These are phyloP conservation scores for Slavum lentiscoides DNA, from an alignment of 2,888 invertebrate species.

Conservation along the genomic window DNA sequence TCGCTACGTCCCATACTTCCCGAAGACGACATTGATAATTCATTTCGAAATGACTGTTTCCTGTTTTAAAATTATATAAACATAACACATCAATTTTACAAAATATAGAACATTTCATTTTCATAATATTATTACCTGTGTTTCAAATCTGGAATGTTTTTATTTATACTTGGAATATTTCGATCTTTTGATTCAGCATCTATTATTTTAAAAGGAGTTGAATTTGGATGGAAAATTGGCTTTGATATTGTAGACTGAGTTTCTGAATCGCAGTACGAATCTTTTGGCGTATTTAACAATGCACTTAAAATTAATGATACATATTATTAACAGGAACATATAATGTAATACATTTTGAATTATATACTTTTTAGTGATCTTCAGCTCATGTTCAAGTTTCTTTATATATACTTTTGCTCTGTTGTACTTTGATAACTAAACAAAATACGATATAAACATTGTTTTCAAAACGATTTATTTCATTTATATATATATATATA, in stretches of 20 bases:
- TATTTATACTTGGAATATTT: not conserved
- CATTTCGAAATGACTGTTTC: constrained; percentile 17
- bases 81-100: not conserved
- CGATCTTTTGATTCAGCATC: not conserved
- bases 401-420: constrained; percentile 37
- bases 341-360: not conserved
- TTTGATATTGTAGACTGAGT: not conserved
- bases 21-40: not conserved
- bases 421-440: constrained; percentile 42
- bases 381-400: constrained; percentile 27
- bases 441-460: not conserved
- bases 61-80: constrained; percentile 10
- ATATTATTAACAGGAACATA: not conserved
- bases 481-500: not conserved
- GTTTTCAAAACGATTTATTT: not conserved
- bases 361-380: constrained; percentile 22
- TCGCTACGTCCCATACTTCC: constrained; percentile 14
- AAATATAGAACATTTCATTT: not conserved
- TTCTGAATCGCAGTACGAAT: not conserved
- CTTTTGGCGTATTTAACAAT: constrained; percentile 1
- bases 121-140: constrained; percentile 17
- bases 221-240: constrained; percentile 25
- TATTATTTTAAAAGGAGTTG: constrained; percentile 33
- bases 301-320: constrained; percentile 13
- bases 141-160: not conserved